Percentiles rank a stretch among this genome's conserved stretches.
These are phyloP conservation scores for Lepus timidus DNA, from an alignment of 2,113 vertebrate genomes.

Conservation along the genomic window DNA sequence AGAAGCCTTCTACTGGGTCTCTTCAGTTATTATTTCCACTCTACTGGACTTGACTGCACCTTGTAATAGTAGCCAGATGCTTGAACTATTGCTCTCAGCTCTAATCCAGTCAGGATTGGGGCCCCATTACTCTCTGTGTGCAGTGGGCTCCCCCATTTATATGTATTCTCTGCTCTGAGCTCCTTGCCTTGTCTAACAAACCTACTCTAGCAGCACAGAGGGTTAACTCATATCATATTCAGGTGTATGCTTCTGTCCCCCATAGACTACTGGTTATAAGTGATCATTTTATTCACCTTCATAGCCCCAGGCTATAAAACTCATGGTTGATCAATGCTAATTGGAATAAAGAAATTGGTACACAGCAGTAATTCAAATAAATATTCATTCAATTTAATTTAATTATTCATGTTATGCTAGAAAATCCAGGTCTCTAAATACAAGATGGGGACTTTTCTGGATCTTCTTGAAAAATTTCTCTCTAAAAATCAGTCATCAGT, in stretches of 20 bases:
- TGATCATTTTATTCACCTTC: constrained; percentile 4
- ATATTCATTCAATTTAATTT: constrained; percentile 24
- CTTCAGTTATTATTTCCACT: too few relatives aligned
- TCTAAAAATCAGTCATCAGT: constrained; percentile 8
- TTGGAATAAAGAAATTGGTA: neutral
- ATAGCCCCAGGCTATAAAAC: neutral
- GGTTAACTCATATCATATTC: neutral
- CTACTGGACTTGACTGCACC: neutral
- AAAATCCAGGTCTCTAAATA: neutral
- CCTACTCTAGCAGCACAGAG: neutral
- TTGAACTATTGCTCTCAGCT: neutral
- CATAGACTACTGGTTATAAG: neutral
- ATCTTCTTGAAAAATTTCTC: neutral
- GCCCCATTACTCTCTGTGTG: neutral
- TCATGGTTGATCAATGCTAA: constrained; percentile 32
- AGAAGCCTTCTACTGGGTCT: neutral
- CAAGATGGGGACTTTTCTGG: neutral
- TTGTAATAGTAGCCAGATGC: neutral
- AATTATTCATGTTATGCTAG: neutral
- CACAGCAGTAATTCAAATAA: constrained; percentile 37
- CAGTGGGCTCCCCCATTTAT: too few relatives aligned
- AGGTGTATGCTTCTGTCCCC: neutral
- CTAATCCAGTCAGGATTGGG: neutral
- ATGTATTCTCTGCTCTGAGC: neutral
- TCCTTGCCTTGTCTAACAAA: neutral